Evolutionary conservation across 2,113 vertebrate species (phyloP).

Genomic region (Gobio gobio): DNA sequence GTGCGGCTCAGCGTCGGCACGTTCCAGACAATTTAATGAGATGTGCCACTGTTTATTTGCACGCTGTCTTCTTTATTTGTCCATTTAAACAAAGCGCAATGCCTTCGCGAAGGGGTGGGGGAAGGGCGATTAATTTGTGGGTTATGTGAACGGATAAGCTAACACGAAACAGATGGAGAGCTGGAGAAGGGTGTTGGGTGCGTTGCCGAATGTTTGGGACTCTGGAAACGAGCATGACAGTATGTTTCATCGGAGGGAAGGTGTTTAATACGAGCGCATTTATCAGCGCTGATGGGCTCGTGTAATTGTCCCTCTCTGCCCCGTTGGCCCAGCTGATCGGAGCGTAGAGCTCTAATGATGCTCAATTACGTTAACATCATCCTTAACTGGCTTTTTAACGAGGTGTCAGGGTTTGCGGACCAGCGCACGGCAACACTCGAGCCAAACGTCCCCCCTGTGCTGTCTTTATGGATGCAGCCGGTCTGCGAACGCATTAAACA

Average conservation of each 20-base stretch:
- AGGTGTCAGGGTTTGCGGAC: constrained; percentile 76
- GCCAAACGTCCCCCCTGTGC: constrained; percentile 28
- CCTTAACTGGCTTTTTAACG: constrained; percentile 82
- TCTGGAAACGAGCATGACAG: constrained; percentile 20
- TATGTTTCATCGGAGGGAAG: constrained; percentile 1
- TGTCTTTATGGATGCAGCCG: constrained; percentile 30
- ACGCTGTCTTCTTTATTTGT: constrained; percentile 79
- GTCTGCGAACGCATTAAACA: constrained; percentile 41
- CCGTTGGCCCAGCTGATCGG: constrained; percentile 79
- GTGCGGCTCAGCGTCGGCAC: constrained; percentile 72
- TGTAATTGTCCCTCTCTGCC: constrained; percentile 66
- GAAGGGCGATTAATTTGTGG: constrained; percentile 63
- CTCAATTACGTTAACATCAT: constrained; percentile 84
- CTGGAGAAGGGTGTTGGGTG: constrained; percentile 22
- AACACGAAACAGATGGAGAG: constrained; percentile 60
- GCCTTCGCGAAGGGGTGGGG: constrained; percentile 39
- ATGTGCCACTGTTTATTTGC: constrained; percentile 77
- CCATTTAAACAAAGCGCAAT: constrained; percentile 66
- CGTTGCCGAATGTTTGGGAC: not conserved
- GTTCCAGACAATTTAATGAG: constrained; percentile 85
- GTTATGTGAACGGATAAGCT: constrained; percentile 64
- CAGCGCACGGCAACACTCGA: constrained; percentile 65
- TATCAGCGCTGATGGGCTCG: constrained; percentile 52
- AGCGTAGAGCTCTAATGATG: constrained; percentile 83
- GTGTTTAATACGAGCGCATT: constrained; percentile 42